These are phyloP conservation scores for Probaryconus sp. DNA, from an alignment of 1,140 invertebrate species.

Conservation along the genomic window DNA sequence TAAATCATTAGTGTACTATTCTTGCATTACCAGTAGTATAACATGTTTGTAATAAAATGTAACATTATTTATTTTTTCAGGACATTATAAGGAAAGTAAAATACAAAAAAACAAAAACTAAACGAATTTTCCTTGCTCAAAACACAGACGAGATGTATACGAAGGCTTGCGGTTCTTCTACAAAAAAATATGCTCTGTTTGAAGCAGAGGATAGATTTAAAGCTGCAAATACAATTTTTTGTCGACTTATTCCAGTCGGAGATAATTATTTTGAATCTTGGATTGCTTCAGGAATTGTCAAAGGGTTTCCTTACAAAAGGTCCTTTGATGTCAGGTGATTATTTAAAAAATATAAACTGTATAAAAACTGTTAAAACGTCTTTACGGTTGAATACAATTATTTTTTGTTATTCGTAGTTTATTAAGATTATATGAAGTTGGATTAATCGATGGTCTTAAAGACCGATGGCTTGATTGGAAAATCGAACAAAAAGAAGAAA, in stretches of 20 bases:
- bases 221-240: constrained; percentile 9
- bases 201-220: constrained; percentile 35
- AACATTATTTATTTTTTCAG: too few species aligned
- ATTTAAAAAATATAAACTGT: not conserved
- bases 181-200: constrained; percentile 37
- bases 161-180: constrained; percentile 17
- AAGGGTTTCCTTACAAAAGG: constrained; percentile 46
- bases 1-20: not conserved
- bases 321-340: constrained; percentile 52
- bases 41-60: too few species aligned
- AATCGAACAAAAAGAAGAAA: not conserved
- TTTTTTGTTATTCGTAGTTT: constrained; percentile 39
- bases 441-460: constrained; percentile 40
- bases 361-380: not conserved
- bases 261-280: constrained; percentile 35
- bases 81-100: too few species aligned
- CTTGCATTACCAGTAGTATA: not conserved
- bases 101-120: too few species aligned
- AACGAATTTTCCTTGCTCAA: not conserved
- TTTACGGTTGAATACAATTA: not conserved
- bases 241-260: constrained; percentile 8
- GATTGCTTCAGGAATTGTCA: constrained; percentile 39
- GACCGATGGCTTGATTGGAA: constrained; percentile 46
- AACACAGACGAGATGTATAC: constrained; percentile 13
- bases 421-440: constrained; percentile 53